phyloP scores from a whole-genome alignment of 1,140 invertebrate genomes.

The Pachyrhynchus sulphureomaculatus region DNA sequence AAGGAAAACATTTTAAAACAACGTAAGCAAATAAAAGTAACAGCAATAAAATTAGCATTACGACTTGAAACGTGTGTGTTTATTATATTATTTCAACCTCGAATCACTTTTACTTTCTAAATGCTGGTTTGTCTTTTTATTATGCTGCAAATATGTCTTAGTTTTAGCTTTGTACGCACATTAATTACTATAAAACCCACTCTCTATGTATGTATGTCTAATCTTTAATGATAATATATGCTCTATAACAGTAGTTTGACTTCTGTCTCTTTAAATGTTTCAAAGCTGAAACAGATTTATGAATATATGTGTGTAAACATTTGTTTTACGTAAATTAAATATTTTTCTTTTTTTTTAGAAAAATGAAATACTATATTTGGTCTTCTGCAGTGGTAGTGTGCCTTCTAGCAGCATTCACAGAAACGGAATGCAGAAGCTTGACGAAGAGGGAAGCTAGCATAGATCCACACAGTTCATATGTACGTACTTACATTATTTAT shows the following conservation, averaged over 20 bases:
- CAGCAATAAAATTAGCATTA: slow-evolving; percentile 2
- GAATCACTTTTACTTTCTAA: slow-evolving; percentile 28
- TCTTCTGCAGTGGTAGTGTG: slow-evolving; percentile 31
- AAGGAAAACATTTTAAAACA: too few species aligned
- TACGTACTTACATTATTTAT: too few species aligned
- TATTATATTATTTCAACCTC: slow-evolving; percentile 9
- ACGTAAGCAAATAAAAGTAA: background rate
- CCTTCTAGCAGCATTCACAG: slow-evolving; percentile 30
- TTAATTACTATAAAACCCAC: background rate
- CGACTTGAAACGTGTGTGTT: background rate
- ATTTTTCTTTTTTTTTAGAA: slow-evolving; percentile 32
- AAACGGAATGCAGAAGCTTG: slow-evolving; percentile 38
- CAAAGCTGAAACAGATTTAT: too few species aligned
- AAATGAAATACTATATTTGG: slow-evolving; percentile 42
- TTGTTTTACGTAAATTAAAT: too few species aligned
- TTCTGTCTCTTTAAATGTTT: background rate
- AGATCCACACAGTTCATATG: slow-evolving; percentile 5
- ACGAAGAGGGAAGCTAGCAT: slow-evolving; percentile 37
- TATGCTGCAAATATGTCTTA: background rate
- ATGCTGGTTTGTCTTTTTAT: slow-evolving; percentile 19
- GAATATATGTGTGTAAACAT: too few species aligned
- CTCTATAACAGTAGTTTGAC: background rate
- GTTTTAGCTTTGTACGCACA: background rate
- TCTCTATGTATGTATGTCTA: background rate
- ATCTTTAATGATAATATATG: background rate